A percentile compares a stretch with the other conserved stretches of the same genome.
Conservation (phyloP, 2,797 vertebrate species). For the Varecia variegata region DNA sequence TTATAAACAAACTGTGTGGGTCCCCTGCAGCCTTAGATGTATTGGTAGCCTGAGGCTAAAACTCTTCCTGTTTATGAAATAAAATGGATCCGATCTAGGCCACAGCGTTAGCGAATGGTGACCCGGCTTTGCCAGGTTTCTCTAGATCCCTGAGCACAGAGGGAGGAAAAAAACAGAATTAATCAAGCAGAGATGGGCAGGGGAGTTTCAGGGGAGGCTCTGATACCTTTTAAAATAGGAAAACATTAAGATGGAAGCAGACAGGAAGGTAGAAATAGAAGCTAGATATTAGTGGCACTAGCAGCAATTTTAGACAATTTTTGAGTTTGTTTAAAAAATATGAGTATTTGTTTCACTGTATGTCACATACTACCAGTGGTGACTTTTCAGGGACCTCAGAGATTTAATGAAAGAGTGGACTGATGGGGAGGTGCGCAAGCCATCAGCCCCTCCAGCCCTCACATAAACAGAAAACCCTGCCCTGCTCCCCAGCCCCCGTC, state of each 20-base stretch:
- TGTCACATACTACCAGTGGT: background rate
- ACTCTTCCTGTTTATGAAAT: conserved; percentile 40
- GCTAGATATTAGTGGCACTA: background rate
- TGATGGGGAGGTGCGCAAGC: background rate
- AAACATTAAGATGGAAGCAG: conserved; percentile 5
- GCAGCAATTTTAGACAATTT: background rate
- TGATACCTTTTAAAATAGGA: background rate
- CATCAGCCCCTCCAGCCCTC: background rate
- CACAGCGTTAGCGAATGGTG: background rate
- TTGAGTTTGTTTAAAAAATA: conserved; percentile 9
- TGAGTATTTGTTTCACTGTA: background rate
- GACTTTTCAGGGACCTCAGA: background rate
- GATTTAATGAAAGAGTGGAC: background rate
- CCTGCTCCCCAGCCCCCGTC: too few relatives aligned
- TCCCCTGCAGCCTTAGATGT: background rate
- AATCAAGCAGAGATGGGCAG: background rate
- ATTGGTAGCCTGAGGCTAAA: background rate
- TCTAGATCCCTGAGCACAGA: conserved; percentile 19
- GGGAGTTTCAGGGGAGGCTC: background rate
- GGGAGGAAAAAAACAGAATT: conserved; percentile 20
- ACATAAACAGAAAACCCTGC: background rate
- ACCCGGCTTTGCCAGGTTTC: background rate
- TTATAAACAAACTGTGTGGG: background rate
- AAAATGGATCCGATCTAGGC: conserved; percentile 2
- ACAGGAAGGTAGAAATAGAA: conserved; percentile 1